Conservation (phyloP, 2,888 invertebrate genomes). For the Drosophila mayaguana region DNA sequence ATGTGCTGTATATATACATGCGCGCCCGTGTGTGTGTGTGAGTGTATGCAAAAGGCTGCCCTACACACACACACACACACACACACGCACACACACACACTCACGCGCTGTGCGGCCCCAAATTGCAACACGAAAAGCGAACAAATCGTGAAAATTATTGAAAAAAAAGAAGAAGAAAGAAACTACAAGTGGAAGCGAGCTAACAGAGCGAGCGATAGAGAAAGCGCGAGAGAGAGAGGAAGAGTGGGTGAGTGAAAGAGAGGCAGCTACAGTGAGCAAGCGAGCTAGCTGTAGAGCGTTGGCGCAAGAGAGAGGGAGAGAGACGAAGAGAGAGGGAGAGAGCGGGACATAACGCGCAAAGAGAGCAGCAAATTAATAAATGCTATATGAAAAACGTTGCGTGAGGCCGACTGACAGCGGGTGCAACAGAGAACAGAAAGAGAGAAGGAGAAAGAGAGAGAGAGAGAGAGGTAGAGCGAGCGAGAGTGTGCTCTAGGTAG, state of each 20-base stretch:
- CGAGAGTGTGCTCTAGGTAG: background rate
- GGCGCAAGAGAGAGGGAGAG: constrained; percentile 9
- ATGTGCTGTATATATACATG: constrained; percentile 7
- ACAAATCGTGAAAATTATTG: constrained; percentile 79
- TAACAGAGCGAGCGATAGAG: constrained; percentile 16
- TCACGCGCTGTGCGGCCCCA: constrained; percentile 42
- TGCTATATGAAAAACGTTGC: constrained; percentile 57
- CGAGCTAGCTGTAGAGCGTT: constrained; percentile 11
- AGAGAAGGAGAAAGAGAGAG: background rate
- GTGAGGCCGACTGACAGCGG: constrained; percentile 34
- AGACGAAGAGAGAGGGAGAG: constrained; percentile 8
- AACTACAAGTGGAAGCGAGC: constrained; percentile 19
- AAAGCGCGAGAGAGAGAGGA: constrained; percentile 15
- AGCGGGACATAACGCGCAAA: constrained; percentile 34
- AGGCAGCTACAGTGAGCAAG: constrained; percentile 22
- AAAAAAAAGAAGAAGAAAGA: constrained; percentile 33
- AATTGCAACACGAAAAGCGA: constrained; percentile 77
- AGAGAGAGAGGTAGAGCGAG: background rate
- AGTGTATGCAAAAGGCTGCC: constrained; percentile 53
- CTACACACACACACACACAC: constrained; percentile 4
- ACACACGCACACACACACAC: constrained; percentile 1
- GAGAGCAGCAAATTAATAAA: constrained; percentile 74
- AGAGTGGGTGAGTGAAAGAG: constrained; percentile 16
- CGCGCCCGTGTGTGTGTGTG: background rate
- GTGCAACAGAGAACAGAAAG: background rate